Base-by-base conservation (phyloP, 64 coral and sea anemone species). In the Montipora capricornis region DNA sequence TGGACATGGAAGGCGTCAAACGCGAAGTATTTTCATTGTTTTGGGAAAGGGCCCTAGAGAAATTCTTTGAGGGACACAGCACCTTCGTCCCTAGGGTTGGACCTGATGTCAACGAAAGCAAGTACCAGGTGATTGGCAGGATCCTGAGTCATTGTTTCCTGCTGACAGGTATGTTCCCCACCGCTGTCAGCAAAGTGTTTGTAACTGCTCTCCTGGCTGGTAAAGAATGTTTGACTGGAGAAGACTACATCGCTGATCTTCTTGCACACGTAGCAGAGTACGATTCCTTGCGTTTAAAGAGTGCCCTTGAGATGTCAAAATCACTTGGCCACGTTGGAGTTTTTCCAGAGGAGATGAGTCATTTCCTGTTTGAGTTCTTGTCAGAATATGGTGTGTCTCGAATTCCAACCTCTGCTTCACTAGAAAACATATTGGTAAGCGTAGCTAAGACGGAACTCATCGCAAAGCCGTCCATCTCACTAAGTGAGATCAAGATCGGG, bases 1-100 rank as follows among this genome's bases (percentile, higher is more conserved):
- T 87, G 52, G 91, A 93, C 87, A 20, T 87, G 48, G 75, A 93
- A 55, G 91, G 82, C 0, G 55, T 93, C 17, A 93, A 87, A 20
- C 29, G 91, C 15, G 82, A 93, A 8, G 45, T 68, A 14, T 93
- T 15, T 48, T 70, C 82, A 22, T 37, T 52, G 45, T 94, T 89
- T 55, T 89, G 87, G 93, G 14, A 94, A 67, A 71, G 74, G 64
- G 93, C 87, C 83, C 81, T 89, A 16, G 24, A 83, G 52, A 15
- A 49, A 1, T 94, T 44, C 26, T 94, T 81, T 74, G 93, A 94
- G 70, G 93, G 93, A 61, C 78, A 60, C 44, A 78, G 62, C n/a
- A 78, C 78, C 4, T 94, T 83, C 55, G 71, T 83, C 48, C 93
- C 86, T 13, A 70, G 78, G 77, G 88, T 81, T 82, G 82, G 76